Evolutionary conservation across 2,888 invertebrate genomes (phyloP), one percentile per base, ranked within the genome.

Genomic region (Ceraclea dissimilis): DNA sequence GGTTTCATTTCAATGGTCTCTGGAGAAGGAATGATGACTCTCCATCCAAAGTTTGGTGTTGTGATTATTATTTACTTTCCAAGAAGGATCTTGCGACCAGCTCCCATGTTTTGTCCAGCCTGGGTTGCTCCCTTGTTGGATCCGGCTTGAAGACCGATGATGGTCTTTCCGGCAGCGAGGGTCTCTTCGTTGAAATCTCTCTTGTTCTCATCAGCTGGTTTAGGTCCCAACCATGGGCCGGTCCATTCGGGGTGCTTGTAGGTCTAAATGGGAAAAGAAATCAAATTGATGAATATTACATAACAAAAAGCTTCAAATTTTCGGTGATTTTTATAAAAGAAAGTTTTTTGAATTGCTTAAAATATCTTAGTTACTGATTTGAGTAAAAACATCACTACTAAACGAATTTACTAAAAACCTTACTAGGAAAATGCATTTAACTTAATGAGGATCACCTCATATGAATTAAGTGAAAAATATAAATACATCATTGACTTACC

Each of bases 121-220:
- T 95, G 95, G 60, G 89, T 87, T 65, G 95, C 95, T 46, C 95
- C 96, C 76, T 95, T 93, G 85, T 97, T 97, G 71, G 86, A 87
- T 58, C 97, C 97, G 65, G 93, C 94, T 74, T 97, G 96, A 52
- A 97, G 87, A 67, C 95, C 94, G 67, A 97, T 90, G 67, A 93
- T 80, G 64, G 86, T 83, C 75, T 96, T 84, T 21, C 94, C 94
- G 64, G 93, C 93, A 65, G 85, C 85, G 66, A 96, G 70, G 69
- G 90, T 90, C 70, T 95, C 96, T 0, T 95, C 95, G 19, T 86
- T 85, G 81, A 96, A 97, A 33, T 96, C 90, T 63, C 95, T 89
- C 73, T 93, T 91, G 85, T 91, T 88, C 71, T 93, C 93, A 17
- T 94, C 93, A 59, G 95, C 73, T 66, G 96, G 95, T 75, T 92